These are phyloP conservation scores for Solenopsis invicta DNA, from an alignment of 1,140 invertebrate species.

Conservation along the genomic window DNA sequence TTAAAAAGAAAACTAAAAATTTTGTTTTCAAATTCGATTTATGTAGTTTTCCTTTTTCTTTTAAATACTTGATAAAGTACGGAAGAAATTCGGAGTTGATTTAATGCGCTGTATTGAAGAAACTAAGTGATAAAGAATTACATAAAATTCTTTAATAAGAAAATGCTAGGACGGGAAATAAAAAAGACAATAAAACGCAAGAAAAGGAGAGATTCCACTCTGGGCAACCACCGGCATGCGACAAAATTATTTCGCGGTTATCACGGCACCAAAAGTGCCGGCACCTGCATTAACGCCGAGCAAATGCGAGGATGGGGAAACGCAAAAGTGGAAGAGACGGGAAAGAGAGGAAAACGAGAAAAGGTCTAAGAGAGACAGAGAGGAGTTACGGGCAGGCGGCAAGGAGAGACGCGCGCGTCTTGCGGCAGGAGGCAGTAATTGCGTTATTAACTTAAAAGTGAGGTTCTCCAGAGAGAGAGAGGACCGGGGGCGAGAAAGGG, in stretches of 20 bases:
- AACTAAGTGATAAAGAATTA: neutral
- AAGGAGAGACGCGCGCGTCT: slow-evolving; percentile 69
- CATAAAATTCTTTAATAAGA: neutral
- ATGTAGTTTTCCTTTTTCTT: neutral
- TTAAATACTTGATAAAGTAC: neutral
- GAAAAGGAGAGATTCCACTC: neutral
- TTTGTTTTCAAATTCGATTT: neutral
- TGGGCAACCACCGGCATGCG: slow-evolving; percentile 1
- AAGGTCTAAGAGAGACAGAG: neutral
- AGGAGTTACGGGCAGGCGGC: slow-evolving; percentile 17
- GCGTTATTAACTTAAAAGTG: slow-evolving; percentile 85
- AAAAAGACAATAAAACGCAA: slow-evolving; percentile 13
- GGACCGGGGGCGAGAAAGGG: neutral
- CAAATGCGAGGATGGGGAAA: slow-evolving; percentile 41
- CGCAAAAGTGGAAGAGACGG: slow-evolving; percentile 8
- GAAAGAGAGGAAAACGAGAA: slow-evolving; percentile 55
- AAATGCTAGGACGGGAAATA: neutral
- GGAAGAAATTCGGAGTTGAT: neutral
- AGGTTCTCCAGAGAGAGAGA: slow-evolving; percentile 72
- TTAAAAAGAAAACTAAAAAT: neutral
- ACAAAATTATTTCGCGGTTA: slow-evolving; percentile 50
- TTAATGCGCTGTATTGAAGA: neutral
- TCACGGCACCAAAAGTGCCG: slow-evolving; percentile 49
- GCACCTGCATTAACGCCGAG: slow-evolving; percentile 60
- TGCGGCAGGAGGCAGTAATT: slow-evolving; percentile 80